phyloP scores from a whole-genome alignment of 2,113 vertebrate genomes.

The Malurus alboscapulatus region DNA sequence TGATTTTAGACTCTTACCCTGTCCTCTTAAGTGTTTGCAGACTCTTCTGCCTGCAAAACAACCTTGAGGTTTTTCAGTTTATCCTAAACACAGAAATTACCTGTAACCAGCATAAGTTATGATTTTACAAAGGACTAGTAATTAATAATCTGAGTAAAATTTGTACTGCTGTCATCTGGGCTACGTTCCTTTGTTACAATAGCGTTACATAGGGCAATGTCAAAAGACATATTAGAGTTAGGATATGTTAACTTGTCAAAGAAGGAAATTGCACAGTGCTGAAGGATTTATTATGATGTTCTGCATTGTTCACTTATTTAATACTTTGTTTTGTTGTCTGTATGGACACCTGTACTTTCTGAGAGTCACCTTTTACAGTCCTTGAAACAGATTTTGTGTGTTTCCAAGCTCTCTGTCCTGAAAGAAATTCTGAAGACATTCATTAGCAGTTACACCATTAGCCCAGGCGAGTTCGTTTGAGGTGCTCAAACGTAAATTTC shows the following conservation, averaged over 20 bases:
- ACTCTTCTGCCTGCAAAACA: neutral
- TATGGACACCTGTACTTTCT: neutral
- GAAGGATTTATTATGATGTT: neutral
- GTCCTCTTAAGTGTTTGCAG: neutral
- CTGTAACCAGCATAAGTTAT: neutral
- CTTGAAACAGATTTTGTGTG: neutral
- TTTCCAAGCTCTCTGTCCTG: neutral
- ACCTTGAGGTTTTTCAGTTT: neutral
- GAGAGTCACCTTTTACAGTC: neutral
- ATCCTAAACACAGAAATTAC: neutral
- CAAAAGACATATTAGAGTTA: neutral
- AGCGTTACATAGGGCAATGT: neutral
- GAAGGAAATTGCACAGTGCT: neutral
- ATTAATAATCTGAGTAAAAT: neutral
- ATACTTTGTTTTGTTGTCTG: neutral
- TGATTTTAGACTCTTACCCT: neutral
- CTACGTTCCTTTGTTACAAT: neutral
- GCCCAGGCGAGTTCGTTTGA: neutral
- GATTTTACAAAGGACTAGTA: neutral
- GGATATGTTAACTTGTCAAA: neutral
- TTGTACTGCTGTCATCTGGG: neutral
- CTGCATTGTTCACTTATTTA: neutral
- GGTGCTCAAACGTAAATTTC: constrained; percentile 9
- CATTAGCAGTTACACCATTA: neutral
- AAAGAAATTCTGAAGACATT: neutral